A percentile compares a stretch with the other conserved stretches of the same genome.
Conservation (phyloP, 1,140 invertebrate species). For the Phortica variegata region DNA sequence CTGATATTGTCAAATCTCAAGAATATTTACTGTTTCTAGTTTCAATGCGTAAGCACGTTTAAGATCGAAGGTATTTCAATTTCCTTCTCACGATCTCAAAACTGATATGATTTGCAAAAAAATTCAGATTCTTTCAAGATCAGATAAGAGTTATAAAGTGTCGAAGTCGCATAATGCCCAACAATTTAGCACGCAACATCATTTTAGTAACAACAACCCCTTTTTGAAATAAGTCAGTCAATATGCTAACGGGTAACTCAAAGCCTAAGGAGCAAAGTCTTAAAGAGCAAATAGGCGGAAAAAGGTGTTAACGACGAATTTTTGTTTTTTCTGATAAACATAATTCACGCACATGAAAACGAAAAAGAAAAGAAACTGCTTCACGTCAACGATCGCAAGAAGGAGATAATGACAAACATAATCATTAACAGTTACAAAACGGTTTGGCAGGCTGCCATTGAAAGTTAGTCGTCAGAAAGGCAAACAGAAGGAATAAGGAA, state of each 20-base stretch:
- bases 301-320: no score
- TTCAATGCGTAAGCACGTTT: background rate
- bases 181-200: constrained; percentile 45
- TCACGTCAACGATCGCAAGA: constrained; percentile 27
- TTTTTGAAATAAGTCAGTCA: constrained; percentile 14
- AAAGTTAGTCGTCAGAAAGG: no score
- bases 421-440: constrained; percentile 24
- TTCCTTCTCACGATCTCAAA: constrained; percentile 39
- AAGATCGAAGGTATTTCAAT: no score
- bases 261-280: constrained; percentile 24
- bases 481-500: no score
- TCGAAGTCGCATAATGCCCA: constrained; percentile 17
- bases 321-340: no score
- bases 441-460: constrained; percentile 31
- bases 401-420: constrained; percentile 43
- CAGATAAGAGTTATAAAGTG: constrained; percentile 18
- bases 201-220: no score
- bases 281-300: no score
- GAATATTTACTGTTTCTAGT: no score
- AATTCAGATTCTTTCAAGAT: constrained; percentile 30
- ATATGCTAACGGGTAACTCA: constrained; percentile 12
- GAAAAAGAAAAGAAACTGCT: constrained; percentile 42
- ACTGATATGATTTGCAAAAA: constrained; percentile 37
- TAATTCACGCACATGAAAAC: constrained; percentile 42
- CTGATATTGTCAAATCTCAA: no score